Evolutionary conservation across 2,888 invertebrate genomes (phyloP).

Genomic region (Drosophila heteroneura): DNA sequence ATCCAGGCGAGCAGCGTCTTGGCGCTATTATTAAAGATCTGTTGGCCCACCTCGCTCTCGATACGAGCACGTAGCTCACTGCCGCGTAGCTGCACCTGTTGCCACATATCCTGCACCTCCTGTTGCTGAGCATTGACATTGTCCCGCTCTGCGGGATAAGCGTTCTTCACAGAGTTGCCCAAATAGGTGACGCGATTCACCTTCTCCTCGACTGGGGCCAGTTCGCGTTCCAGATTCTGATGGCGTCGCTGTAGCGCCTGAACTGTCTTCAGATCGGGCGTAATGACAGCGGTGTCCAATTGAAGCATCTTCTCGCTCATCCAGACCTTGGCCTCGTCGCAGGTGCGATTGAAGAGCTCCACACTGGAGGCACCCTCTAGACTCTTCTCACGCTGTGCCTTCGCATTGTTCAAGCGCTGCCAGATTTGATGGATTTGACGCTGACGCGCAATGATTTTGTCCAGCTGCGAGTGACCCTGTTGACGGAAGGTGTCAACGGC

Average conservation of each 20-base stretch:
- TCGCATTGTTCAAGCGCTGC: slow-evolving; percentile 94
- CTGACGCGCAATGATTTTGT: slow-evolving; percentile 91
- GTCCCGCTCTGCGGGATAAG: slow-evolving; percentile 95
- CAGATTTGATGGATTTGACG: slow-evolving; percentile 95
- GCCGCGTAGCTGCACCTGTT: slow-evolving; percentile 94
- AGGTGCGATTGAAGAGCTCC: slow-evolving; percentile 97
- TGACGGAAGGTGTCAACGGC: slow-evolving; percentile 94
- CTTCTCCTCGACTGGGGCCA: slow-evolving; percentile 97
- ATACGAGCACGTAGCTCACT: slow-evolving; percentile 92
- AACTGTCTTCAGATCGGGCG: slow-evolving; percentile 95
- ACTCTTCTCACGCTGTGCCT: slow-evolving; percentile 95
- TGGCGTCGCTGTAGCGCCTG: slow-evolving; percentile 96
- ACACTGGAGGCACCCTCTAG: slow-evolving; percentile 97
- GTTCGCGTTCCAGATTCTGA: slow-evolving; percentile 96
- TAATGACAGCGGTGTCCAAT: slow-evolving; percentile 91
- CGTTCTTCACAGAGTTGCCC: slow-evolving; percentile 95
- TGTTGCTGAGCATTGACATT: slow-evolving; percentile 94
- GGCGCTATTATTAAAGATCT: slow-evolving; percentile 90
- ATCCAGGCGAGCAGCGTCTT: slow-evolving; percentile 94
- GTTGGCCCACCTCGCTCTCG: slow-evolving; percentile 97
- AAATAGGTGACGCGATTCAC: slow-evolving; percentile 94
- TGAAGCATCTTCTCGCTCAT: slow-evolving; percentile 98
- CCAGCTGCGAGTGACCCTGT: slow-evolving; percentile 94
- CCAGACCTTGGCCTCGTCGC: slow-evolving; percentile 98
- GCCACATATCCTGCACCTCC: slow-evolving; percentile 95